Base-by-base conservation (phyloP, 2,113 vertebrate genomes). In the Hyperoodon ampullatus region DNA sequence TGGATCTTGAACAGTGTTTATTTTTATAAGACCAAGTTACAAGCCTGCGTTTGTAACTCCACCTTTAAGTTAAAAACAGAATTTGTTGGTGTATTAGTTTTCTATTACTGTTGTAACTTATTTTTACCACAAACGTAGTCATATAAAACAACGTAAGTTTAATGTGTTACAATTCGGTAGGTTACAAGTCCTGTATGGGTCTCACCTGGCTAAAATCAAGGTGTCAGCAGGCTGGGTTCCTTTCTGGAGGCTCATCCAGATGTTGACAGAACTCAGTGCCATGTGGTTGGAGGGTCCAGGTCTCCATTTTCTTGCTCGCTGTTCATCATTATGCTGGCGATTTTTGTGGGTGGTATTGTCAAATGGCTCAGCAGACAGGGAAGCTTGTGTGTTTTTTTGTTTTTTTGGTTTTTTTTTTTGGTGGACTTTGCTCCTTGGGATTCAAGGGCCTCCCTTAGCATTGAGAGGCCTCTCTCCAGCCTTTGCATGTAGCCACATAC, bases 41-140 rank as follows among this genome's bases (percentile, higher is more conserved):
- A 85, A 75, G 24, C 33, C 14, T 86, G 0, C 21, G 53, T 71
- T 89, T 82, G 14, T 35, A 55, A 50, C 21, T 68, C 13, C 33
- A 11, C 26, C 47, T 80, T 93, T 50, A 78, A 63, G 47, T 81
- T 44, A 94, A 83, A 97, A 90, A 23, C 53, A 80, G 58, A 90
- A 30, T 39, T 6, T 33, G 12, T 55, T 58, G 35, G 11, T 30
- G 3, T 81, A 24, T 80, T 65, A 71, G 61, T 71, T 95, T 86
- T 80, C 15, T 61, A 58, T 13, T 39, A 33, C 33, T 65, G 3
- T 33, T 53, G 7, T 71, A 81, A 71, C 60, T 72, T 81, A 84
- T 72, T 0, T 21, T 58, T 58, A 39, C 70, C 47, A 66, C 6
- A 83, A n/a, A 68, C 44, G 68, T 55, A 71, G 71, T 61, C 8